phyloP scores from a whole-genome alignment of 2,888 invertebrate species.

The Drosophila hawaiiensis region DNA sequence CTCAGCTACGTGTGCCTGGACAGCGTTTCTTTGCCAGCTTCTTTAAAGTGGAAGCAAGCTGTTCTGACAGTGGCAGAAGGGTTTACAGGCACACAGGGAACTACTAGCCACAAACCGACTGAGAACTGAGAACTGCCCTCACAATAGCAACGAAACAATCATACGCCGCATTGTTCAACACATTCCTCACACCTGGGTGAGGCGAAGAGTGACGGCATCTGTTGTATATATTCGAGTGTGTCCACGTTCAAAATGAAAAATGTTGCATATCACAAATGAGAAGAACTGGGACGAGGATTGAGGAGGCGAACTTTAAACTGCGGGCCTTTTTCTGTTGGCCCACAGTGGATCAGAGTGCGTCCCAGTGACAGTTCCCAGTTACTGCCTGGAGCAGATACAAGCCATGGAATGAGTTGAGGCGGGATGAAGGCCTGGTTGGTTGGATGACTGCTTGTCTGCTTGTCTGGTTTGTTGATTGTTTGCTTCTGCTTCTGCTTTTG shows the following conservation, averaged over 20 bases:
- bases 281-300: conserved; percentile 7
- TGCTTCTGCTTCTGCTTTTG: conserved; percentile 3
- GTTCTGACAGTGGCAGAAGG: background rate
- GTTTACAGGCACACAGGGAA: conserved; percentile 25
- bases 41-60: conserved; percentile 41
- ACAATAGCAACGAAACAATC: conserved; percentile 69
- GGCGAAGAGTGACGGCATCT: conserved; percentile 14
- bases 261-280: conserved; percentile 52
- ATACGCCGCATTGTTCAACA: conserved; percentile 74
- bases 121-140: conserved; percentile 33
- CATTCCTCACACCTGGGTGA: background rate
- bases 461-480: conserved; percentile 6
- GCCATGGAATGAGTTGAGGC: conserved; percentile 41
- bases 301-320: conserved; percentile 64
- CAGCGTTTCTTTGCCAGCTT: conserved; percentile 14
- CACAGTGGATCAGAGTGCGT: conserved; percentile 7
- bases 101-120: conserved; percentile 54
- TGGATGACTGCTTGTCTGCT: conserved; percentile 27
- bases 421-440: conserved; percentile 5
- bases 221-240: conserved; percentile 57
- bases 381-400: conserved; percentile 41
- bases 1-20: conserved; percentile 24
- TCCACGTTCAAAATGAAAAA: conserved; percentile 35
- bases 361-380: conserved; percentile 19
- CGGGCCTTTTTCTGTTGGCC: conserved; percentile 51